Conservation (phyloP, 1,140 invertebrate species). For the Calliphora vicina region DNA sequence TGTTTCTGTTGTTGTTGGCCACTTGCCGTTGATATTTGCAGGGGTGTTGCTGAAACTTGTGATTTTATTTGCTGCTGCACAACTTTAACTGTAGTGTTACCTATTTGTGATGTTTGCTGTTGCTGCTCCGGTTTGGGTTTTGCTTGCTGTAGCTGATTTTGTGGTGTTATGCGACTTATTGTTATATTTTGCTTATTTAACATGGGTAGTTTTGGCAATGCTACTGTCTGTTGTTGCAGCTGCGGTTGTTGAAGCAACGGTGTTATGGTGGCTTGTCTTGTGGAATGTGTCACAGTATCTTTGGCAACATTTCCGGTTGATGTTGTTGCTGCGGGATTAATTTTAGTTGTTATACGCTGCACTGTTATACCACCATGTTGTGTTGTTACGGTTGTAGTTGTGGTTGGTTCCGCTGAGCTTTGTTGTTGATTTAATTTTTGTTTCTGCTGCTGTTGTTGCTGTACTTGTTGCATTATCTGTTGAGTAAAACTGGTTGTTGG, state of each 20-base stretch:
- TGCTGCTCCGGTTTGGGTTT: not conserved
- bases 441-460: constrained; percentile 37
- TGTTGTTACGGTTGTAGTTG: constrained; percentile 35
- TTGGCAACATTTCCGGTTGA: not conserved
- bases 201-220: constrained; percentile 47
- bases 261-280: not conserved
- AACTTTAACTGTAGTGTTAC: constrained; percentile 36
- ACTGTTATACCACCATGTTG: constrained; percentile 45
- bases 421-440: constrained; percentile 37
- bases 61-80: constrained; percentile 3
- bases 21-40: constrained; percentile 30
- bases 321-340: not conserved
- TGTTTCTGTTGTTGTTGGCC: constrained; percentile 37
- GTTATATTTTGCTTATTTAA: constrained; percentile 58
- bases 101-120: constrained; percentile 20
- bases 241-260: not conserved
- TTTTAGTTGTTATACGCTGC: constrained; percentile 51
- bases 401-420: constrained; percentile 32
- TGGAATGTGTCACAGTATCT: not conserved
- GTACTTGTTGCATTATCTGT: constrained; percentile 43
- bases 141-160: constrained; percentile 5
- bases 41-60: not conserved
- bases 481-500: constrained; percentile 43
- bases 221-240: not conserved
- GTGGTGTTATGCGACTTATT: constrained; percentile 51